These are phyloP conservation scores for Acrobasis repandana DNA, from an alignment of 2,888 invertebrate species.

Conservation along the genomic window DNA sequence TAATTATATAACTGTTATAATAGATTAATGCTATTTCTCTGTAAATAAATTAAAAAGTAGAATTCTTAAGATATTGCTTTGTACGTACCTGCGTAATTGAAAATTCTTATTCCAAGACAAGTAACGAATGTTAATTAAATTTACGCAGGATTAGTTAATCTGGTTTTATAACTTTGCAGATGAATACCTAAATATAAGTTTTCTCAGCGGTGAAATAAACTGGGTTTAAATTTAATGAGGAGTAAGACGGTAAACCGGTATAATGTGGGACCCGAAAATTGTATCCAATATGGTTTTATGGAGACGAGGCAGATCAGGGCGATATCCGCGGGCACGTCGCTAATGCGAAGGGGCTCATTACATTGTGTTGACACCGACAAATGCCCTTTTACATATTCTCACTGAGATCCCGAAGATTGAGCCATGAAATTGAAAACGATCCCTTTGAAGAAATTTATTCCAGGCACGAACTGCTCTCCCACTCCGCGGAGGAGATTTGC, in stretches of 20 bases:
- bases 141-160: conserved; percentile 11
- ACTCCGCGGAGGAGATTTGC: conserved; percentile 78
- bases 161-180: conserved; percentile 15
- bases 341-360: conserved; percentile 77
- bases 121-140: conserved; percentile 16
- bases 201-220: not conserved
- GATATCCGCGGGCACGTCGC: conserved; percentile 63
- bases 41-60: no score
- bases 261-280: conserved; percentile 35
- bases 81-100: not conserved
- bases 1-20: not conserved
- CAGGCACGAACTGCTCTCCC: conserved; percentile 78
- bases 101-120: not conserved
- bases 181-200: conserved; percentile 8
- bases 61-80: no score
- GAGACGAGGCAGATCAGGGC: conserved; percentile 34
- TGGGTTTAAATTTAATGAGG: conserved; percentile 12
- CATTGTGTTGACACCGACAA: conserved; percentile 80
- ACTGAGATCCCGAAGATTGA: conserved; percentile 80
- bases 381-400: conserved; percentile 81
- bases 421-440: conserved; percentile 83
- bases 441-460: conserved; percentile 82
- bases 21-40: not conserved
- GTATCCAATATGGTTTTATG: conserved; percentile 35
- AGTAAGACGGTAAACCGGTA: conserved; percentile 1